These are phyloP conservation scores for Apostichopus leukothele DNA, from an alignment of 53 echinoderm and acorn worm genomes.

Conservation along the genomic window DNA sequence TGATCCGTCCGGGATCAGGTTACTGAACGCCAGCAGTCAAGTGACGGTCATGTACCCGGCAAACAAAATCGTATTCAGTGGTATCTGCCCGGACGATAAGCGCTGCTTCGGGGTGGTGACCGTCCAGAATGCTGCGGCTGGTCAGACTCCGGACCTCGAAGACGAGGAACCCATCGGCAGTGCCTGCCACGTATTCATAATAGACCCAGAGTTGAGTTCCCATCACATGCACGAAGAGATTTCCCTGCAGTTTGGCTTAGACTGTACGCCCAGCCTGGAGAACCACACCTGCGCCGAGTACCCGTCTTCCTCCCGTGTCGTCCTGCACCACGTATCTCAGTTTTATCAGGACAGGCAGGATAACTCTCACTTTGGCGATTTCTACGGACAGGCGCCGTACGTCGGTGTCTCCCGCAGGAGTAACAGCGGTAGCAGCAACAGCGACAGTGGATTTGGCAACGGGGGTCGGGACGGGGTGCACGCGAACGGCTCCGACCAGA, in stretches of 20 bases:
- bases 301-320: slow-evolving; percentile 77
- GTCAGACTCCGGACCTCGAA: slow-evolving; percentile 65
- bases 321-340: slow-evolving; percentile 70
- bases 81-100: slow-evolving; percentile 95
- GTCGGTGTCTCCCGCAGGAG: slow-evolving; percentile 67
- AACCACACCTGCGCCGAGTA: slow-evolving; percentile 85
- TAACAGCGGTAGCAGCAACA: slow-evolving; percentile 97
- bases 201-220: slow-evolving; percentile 79
- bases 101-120: slow-evolving; percentile 97
- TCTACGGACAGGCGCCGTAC: slow-evolving; percentile 74
- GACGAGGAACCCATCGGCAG: slow-evolving; percentile 90
- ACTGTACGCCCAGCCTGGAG: slow-evolving; percentile 72
- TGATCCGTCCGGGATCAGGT: slow-evolving; percentile 67
- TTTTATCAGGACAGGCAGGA: slow-evolving; percentile 75
- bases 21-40: slow-evolving; percentile 73
- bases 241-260: slow-evolving; percentile 72
- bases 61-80: slow-evolving; percentile 87
- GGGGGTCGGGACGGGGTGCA: slow-evolving; percentile 66
- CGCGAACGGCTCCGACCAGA: slow-evolving; percentile 60
- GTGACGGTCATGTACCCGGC: slow-evolving; percentile 86
- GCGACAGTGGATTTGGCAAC: slow-evolving; percentile 97
- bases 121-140: slow-evolving; percentile 63
- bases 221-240: slow-evolving; percentile 84
- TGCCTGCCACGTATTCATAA: slow-evolving; percentile 95
- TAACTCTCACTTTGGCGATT: slow-evolving; percentile 72